phyloP scores from a whole-genome alignment of 2,113 vertebrate genomes.

The Silurus glanis region DNA sequence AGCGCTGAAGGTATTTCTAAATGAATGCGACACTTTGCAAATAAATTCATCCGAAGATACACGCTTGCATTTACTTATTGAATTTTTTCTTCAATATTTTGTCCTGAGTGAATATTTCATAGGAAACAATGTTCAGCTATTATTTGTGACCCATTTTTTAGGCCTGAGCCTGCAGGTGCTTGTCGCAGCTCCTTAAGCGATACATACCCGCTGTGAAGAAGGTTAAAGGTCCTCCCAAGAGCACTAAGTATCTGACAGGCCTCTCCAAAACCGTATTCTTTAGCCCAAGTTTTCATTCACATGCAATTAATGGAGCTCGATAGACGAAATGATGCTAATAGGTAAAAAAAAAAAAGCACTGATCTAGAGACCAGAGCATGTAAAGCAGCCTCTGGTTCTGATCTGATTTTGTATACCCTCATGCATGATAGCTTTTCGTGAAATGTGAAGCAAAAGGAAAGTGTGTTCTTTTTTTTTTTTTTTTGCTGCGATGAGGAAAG shows the following conservation, averaged over 20 bases:
- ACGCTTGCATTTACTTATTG: neutral
- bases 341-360: constrained; percentile 63
- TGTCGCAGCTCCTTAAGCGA: constrained; percentile 74
- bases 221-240: constrained; percentile 81
- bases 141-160: constrained; percentile 63
- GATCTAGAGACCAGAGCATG: constrained; percentile 5
- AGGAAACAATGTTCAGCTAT: constrained; percentile 13
- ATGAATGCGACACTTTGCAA: neutral
- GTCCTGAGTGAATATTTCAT: constrained; percentile 28
- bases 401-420: neutral
- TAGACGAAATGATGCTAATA: constrained; percentile 83
- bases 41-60: neutral
- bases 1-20: neutral
- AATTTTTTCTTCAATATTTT: neutral
- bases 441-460: neutral
- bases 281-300: constrained; percentile 77
- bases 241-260: constrained; percentile 79
- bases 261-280: constrained; percentile 80
- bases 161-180: constrained; percentile 74
- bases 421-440: neutral
- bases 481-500: neutral
- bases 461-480: constrained; percentile 6
- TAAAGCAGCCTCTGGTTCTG: neutral
- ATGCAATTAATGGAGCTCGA: constrained; percentile 80
- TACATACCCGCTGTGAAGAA: constrained; percentile 73